Evolutionary conservation across 2,888 invertebrate genomes (phyloP), one percentile per base, ranked within the genome.

Genomic region (Dyspetes luteomarginatus): DNA sequence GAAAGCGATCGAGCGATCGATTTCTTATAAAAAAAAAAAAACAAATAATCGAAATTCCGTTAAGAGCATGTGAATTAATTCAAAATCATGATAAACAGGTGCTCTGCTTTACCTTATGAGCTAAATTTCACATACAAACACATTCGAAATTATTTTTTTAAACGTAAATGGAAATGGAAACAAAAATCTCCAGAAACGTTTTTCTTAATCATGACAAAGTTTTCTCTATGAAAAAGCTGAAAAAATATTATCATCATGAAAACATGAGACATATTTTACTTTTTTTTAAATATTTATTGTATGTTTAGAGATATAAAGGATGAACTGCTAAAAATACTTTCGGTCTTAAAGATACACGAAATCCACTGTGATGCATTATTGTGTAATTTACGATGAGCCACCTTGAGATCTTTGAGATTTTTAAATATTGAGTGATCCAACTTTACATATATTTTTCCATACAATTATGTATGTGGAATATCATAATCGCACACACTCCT

Each of bases 171-270:
- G 7, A 36, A 7, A 36, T 36, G 9, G 36, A 12, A 36, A 36
- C 36, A 12, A 36, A 36, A 36, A 36, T 36, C 4, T 36, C 36
- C n/a, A n/a, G n/a, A 36, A 36, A 36, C 36, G n/a, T 36, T 36
- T 36, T 36, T 36, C 36, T 12, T 12, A 7, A 36, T 12, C 36
- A 12, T 12, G 7, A 9, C 36, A 12, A 36, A n/a, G n/a, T 36
- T 36, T 36, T 12, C 36, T 36, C 36, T 36, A 36, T n/a, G 43
- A 12, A 3, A 56, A 0, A 9, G 24, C 7, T 1, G n/a, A 45
- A 43, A 56, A 24, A 56, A 69, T 56, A 26, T 69, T 69, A 69
- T 28, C 56, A 69, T 55, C 56, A 36, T 36, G 7, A 9, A 60
- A 41, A 60, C 19, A 60, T 19, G 22, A 41, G 24, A 68, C 12